Conservation (phyloP, 1,140 invertebrate species). For the Drosophila tristis region DNA sequence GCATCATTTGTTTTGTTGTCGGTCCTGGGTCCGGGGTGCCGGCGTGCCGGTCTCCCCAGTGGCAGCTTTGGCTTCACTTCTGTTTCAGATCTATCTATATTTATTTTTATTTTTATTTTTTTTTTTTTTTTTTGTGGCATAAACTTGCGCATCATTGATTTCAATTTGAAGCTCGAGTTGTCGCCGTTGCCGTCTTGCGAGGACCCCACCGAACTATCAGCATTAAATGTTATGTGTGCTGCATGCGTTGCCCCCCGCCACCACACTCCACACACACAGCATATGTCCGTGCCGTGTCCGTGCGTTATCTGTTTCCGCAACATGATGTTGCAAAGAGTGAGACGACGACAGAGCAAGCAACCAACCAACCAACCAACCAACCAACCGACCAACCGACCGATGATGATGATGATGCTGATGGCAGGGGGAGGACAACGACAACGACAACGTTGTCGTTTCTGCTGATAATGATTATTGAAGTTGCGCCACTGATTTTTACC, state of each 20-base stretch:
- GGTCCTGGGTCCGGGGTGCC: too few species aligned
- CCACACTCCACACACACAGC: slow-evolving; percentile 30
- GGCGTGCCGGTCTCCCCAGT: too few species aligned
- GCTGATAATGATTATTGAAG: slow-evolving; percentile 82
- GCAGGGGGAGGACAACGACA: slow-evolving; percentile 22
- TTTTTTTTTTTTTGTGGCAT: slow-evolving; percentile 49
- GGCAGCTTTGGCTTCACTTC: background rate
- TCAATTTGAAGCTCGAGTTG: slow-evolving; percentile 79
- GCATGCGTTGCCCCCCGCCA: slow-evolving; percentile 16
- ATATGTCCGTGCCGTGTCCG: slow-evolving; percentile 63
- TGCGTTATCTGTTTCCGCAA: slow-evolving; percentile 82
- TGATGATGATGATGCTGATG: slow-evolving; percentile 35
- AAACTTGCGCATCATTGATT: slow-evolving; percentile 80
- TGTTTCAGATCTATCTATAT: slow-evolving; percentile 2
- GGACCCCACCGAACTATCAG: slow-evolving; percentile 65
- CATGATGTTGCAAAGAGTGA: slow-evolving; percentile 72
- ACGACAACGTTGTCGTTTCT: slow-evolving; percentile 49
- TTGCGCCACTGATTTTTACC: slow-evolving; percentile 61
- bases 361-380: slow-evolving; percentile 12
- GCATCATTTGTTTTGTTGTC: slow-evolving; percentile 69
- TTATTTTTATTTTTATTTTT: slow-evolving; percentile 8
- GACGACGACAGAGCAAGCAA: slow-evolving; percentile 32
- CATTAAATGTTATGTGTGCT: slow-evolving; percentile 78
- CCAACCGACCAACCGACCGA: slow-evolving; percentile 13
- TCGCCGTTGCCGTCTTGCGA: slow-evolving; percentile 55